A percentile compares a stretch with the other conserved stretches of the same genome.
Evolutionary conservation across 2,113 vertebrate genomes (phyloP).

Genomic region (Emydocephalus ijimae): DNA sequence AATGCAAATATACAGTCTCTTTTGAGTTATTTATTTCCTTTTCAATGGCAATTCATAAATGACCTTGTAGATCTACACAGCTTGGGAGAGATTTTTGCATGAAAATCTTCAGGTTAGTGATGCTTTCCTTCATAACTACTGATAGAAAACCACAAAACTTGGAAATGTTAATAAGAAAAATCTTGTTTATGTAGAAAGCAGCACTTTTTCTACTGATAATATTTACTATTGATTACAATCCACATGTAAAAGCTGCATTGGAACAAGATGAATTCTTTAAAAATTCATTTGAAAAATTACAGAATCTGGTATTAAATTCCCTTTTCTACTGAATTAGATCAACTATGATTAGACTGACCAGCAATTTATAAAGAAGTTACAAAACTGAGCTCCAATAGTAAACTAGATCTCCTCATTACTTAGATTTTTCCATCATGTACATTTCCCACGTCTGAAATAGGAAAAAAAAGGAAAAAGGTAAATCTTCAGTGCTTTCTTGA

Average conservation of each 20-base stretch:
- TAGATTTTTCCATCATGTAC: not conserved
- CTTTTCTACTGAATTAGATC: not conserved
- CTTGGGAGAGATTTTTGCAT: not conserved
- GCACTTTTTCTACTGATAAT: not conserved
- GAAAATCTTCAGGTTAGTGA: not conserved
- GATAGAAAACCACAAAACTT: not conserved
- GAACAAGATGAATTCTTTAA: not conserved
- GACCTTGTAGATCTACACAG: not conserved
- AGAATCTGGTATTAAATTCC: not conserved
- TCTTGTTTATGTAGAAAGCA: not conserved
- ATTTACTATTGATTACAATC: not conserved
- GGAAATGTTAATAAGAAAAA: conserved; percentile 12
- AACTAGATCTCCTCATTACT: not conserved
- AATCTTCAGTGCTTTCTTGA: not conserved
- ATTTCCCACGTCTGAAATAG: not conserved
- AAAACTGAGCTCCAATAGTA: not conserved
- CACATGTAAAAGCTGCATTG: not conserved
- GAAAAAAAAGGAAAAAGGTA: too few relatives aligned
- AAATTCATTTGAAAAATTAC: conserved; percentile 3
- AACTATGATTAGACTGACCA: not conserved
- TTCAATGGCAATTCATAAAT: not conserved
- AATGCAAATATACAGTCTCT: not conserved
- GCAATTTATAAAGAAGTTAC: not conserved
- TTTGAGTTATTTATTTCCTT: not conserved
- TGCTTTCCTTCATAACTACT: not conserved